phyloP scores from a whole-genome alignment of 2,113 vertebrate species.

The Prionailurus viverrinus region DNA sequence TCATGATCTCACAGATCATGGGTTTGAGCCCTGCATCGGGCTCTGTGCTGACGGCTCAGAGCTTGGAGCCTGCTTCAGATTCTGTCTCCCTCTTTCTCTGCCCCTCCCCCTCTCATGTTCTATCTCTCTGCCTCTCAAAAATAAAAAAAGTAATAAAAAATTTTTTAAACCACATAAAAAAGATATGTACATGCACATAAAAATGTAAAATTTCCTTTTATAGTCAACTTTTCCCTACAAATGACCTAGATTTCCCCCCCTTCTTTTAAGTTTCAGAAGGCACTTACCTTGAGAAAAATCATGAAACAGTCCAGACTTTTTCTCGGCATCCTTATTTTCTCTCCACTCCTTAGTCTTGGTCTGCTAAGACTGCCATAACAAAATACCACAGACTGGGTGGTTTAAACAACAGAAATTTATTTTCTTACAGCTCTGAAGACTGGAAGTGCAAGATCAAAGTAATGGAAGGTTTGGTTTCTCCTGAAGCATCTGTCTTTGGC shows the following conservation, averaged over 20 bases:
- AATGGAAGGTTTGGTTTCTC: background rate
- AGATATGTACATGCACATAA: background rate
- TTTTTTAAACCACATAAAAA: background rate
- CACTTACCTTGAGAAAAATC: background rate
- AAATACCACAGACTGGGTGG: background rate
- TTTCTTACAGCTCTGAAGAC: conserved; percentile 27
- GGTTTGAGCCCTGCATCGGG: too few relatives aligned
- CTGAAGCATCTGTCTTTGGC: background rate
- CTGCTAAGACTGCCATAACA: background rate
- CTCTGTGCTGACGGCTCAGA: too few relatives aligned
- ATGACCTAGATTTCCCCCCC: background rate
- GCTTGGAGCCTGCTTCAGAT: too few relatives aligned
- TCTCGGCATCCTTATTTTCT: background rate
- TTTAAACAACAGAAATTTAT: conserved; percentile 27
- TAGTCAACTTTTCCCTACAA: background rate
- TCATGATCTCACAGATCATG: too few relatives aligned
- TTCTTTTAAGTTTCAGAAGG: background rate
- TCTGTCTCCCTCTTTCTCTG: background rate
- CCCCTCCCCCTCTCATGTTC: too few relatives aligned
- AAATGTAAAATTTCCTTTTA: background rate
- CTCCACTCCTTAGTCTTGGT: background rate
- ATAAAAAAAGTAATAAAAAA: too few relatives aligned
- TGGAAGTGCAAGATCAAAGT: background rate
- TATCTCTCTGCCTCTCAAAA: too few relatives aligned
- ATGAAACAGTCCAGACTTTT: background rate